These are phyloP conservation scores for Standfussiana lucernea DNA, from an alignment of 2,888 invertebrate genomes.

Conservation along the genomic window DNA sequence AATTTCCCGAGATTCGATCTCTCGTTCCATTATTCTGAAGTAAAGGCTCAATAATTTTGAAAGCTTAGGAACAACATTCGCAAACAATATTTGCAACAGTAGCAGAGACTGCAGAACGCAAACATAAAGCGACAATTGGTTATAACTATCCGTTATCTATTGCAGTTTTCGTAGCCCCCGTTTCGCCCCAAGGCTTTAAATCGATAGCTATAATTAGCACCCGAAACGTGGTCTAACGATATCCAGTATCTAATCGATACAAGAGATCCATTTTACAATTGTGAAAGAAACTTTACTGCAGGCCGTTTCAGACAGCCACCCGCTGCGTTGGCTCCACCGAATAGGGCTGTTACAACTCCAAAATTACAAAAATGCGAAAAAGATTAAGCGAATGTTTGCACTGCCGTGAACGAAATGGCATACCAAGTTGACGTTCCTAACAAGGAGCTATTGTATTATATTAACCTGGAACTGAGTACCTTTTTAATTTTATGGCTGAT, in stretches of 20 bases:
- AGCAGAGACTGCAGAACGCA: constrained; percentile 33
- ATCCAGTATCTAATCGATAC: constrained; percentile 66
- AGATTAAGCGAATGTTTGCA: constrained; percentile 15
- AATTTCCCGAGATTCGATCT: constrained; percentile 52
- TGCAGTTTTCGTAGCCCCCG: constrained; percentile 57
- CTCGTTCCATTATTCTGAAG: constrained; percentile 51
- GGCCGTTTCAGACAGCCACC: constrained; percentile 61
- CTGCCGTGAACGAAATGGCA: constrained; percentile 5
- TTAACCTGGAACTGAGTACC: constrained; percentile 43
- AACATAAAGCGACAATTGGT: constrained; percentile 55
- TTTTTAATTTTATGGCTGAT: constrained; percentile 38
- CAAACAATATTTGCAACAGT: constrained; percentile 52
- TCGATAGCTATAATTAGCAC: constrained; percentile 66
- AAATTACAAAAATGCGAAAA: constrained; percentile 28
- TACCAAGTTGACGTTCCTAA: constrained; percentile 24
- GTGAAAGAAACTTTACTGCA: constrained; percentile 64
- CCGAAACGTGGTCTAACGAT: constrained; percentile 65
- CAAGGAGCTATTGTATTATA: constrained; percentile 41
- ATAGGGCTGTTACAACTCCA: constrained; percentile 43
- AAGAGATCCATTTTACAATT: constrained; percentile 65
- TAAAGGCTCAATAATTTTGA: constrained; percentile 50
- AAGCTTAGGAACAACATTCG: constrained; percentile 42
- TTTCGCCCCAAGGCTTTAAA: constrained; percentile 54
- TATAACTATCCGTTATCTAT: constrained; percentile 61
- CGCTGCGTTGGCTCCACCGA: constrained; percentile 57